Percentiles rank a stretch among this genome's conserved stretches.
Evolutionary conservation across 2,888 invertebrate species (phyloP).

Genomic region (Agonopterix arenella): DNA sequence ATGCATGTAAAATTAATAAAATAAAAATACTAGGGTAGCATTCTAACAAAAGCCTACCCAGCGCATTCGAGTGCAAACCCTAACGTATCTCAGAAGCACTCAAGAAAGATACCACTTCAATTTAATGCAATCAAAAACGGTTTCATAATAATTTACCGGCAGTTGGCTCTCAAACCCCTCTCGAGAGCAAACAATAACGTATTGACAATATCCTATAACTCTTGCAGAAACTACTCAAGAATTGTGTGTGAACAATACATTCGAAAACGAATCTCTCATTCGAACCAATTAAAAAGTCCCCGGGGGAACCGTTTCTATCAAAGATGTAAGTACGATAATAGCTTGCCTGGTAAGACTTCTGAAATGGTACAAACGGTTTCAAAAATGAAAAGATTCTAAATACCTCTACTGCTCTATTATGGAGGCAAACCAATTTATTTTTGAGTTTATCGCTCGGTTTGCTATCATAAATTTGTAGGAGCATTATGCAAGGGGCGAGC

Average conservation of each 20-base stretch:
- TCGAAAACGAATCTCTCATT: slow-evolving; percentile 1
- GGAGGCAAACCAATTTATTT: slow-evolving; percentile 44
- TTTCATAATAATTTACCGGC: slow-evolving; percentile 51
- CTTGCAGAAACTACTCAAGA: slow-evolving; percentile 35
- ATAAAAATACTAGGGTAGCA: too few relatives aligned
- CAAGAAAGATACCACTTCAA: slow-evolving; percentile 17
- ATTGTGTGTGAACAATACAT: slow-evolving; percentile 42
- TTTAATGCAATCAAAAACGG: slow-evolving; percentile 40
- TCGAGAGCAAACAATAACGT: slow-evolving; percentile 33
- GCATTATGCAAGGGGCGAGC: slow-evolving; percentile 31
- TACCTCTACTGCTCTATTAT: slow-evolving; percentile 23
- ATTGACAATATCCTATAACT: slow-evolving; percentile 46
- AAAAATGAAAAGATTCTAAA: background rate
- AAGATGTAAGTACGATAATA: too few relatives aligned
- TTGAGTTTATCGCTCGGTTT: slow-evolving; percentile 43
- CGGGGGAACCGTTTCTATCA: too few relatives aligned
- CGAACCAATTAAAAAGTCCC: too few relatives aligned
- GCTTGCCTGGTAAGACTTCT: too few relatives aligned
- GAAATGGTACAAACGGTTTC: too few relatives aligned
- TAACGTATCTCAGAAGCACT: slow-evolving; percentile 6
- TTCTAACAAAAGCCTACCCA: too few relatives aligned
- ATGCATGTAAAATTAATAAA: too few relatives aligned
- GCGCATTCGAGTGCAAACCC: background rate
- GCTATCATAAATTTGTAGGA: slow-evolving; percentile 37
- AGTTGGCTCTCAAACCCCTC: slow-evolving; percentile 30